phyloP scores from a whole-genome alignment of 2,888 invertebrate species.

The Metellina segmentata region DNA sequence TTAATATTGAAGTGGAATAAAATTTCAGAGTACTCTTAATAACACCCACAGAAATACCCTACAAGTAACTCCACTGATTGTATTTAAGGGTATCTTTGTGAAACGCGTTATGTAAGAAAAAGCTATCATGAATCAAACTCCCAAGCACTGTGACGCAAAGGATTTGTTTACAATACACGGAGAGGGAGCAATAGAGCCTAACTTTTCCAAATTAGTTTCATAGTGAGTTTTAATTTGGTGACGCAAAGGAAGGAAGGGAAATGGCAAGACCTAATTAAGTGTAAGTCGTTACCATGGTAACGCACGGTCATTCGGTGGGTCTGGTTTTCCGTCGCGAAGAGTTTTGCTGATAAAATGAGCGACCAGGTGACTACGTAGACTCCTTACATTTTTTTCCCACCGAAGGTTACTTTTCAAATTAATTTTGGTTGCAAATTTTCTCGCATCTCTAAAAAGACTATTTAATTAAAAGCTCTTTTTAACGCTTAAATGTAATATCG shows the following conservation, averaged over 20 bases:
- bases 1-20: no score
- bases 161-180: slow-evolving; percentile 43
- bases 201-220: slow-evolving; percentile 58
- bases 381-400: background rate
- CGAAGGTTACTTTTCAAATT: slow-evolving; percentile 43
- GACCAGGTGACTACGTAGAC: background rate
- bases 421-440: slow-evolving; percentile 41
- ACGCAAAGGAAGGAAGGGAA: slow-evolving; percentile 9
- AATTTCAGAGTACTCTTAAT: slow-evolving; percentile 13
- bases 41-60: slow-evolving; percentile 26
- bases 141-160: slow-evolving; percentile 29
- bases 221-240: slow-evolving; percentile 63
- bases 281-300: slow-evolving; percentile 38
- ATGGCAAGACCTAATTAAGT: slow-evolving; percentile 60
- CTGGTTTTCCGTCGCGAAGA: background rate
- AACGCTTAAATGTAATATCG: slow-evolving; percentile 16
- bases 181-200: slow-evolving; percentile 31
- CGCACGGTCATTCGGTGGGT: slow-evolving; percentile 20
- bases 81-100: slow-evolving; percentile 27
- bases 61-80: background rate
- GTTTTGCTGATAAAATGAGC: background rate
- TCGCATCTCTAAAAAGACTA: background rate
- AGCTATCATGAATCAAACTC: slow-evolving; percentile 40
- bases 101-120: slow-evolving; percentile 4
- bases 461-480: slow-evolving; percentile 54